These are phyloP conservation scores for Oxyruncus cristatus DNA, from an alignment of 2,113 vertebrate genomes.

Conservation along the genomic window DNA sequence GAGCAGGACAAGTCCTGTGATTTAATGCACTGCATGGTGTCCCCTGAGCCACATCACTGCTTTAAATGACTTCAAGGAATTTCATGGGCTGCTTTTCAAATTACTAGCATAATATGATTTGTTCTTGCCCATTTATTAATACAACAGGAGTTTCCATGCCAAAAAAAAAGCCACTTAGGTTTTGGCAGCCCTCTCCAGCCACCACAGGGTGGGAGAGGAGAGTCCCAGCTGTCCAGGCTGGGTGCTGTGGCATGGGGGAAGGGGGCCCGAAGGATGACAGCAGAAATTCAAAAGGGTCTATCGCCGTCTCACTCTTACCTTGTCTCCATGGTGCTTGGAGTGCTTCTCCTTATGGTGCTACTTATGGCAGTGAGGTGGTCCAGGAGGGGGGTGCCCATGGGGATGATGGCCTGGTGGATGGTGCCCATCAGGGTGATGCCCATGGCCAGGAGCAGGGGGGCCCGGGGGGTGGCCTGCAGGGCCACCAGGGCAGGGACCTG, in stretches of 20 bases:
- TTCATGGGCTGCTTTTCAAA: background rate
- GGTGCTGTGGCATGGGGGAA: background rate
- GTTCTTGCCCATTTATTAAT: no score
- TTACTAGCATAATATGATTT: background rate
- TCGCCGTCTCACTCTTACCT: background rate
- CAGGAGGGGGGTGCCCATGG: background rate
- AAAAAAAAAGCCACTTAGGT: background rate
- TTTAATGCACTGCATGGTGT: fast-evolving
- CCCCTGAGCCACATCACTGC: no score
- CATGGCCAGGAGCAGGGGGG: background rate
- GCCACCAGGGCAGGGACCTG: background rate
- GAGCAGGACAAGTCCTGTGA: background rate
- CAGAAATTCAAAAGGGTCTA: background rate
- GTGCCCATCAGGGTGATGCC: background rate
- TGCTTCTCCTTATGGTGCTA: constrained; percentile 5
- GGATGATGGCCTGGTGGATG: background rate
- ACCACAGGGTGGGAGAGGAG: no score
- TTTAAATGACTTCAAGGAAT: background rate
- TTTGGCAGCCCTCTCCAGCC: background rate
- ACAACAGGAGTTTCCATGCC: background rate
- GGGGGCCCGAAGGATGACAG: background rate
- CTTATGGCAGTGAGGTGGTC: background rate
- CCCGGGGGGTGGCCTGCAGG: background rate
- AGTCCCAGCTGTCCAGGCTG: background rate
- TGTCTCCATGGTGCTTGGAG: background rate